A percentile compares a stretch with the other conserved stretches of the same genome.
Evolutionary conservation across 2,113 vertebrate genomes (phyloP).

Genomic region (Meriones unguiculatus): DNA sequence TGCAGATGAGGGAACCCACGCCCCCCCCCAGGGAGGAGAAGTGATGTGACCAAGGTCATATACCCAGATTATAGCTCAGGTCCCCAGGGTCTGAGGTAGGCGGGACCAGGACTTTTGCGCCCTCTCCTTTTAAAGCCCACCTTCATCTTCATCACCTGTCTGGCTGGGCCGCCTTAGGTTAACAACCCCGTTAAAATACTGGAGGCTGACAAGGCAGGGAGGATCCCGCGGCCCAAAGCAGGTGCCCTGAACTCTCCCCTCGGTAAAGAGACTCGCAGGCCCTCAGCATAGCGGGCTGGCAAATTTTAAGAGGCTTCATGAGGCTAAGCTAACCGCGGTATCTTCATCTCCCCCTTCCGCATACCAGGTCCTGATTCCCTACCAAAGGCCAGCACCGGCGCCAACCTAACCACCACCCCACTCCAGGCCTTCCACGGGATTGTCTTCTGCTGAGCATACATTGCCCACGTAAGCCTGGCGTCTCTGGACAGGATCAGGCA

Average conservation of each 20-base stretch:
- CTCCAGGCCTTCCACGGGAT: neutral
- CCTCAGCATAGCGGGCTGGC: neutral
- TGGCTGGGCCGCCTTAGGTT: neutral
- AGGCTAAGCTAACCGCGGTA: neutral
- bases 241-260: neutral
- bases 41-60: constrained; percentile 47
- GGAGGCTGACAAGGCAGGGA: neutral
- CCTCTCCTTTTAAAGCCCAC: neutral
- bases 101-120: neutral
- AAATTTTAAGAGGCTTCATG: neutral
- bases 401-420: neutral
- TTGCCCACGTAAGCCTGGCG: neutral
- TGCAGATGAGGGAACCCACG: neutral
- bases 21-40: neutral
- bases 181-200: neutral
- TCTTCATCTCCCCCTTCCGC: neutral
- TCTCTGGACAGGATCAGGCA: neutral
- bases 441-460: neutral
- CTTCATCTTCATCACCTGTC: neutral
- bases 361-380: neutral
- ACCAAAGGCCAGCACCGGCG: neutral
- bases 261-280: neutral
- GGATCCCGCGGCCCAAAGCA: neutral
- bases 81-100: neutral
- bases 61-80: neutral